Percentiles rank a stretch among this genome's conserved stretches.
Conservation (phyloP, 2,113 vertebrate species). For the Poecilia latipinna region DNA sequence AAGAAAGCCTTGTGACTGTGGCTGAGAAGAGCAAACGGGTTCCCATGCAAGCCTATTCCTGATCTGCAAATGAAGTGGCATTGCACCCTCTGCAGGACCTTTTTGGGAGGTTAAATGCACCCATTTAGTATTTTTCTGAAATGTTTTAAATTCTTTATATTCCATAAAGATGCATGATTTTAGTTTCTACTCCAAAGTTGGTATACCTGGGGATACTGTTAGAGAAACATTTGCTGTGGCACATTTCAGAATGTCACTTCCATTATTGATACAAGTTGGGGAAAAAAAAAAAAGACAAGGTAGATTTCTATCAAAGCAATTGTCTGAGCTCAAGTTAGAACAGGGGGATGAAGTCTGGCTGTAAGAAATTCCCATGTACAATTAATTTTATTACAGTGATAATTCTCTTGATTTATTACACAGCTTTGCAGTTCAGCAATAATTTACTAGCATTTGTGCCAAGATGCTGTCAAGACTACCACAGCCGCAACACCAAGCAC, state of each 20-base stretch:
- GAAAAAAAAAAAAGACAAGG: no score
- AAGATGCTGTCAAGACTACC: constrained; percentile 9
- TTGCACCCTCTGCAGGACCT: constrained; percentile 47
- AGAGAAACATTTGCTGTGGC: no score
- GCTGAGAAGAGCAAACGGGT: constrained; percentile 38
- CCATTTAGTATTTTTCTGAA: background rate
- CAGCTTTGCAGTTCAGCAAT: background rate
- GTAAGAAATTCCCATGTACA: background rate
- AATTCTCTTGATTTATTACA: constrained; percentile 14
- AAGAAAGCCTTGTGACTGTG: constrained; percentile 72
- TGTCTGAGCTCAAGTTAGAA: constrained; percentile 34
- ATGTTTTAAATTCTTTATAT: constrained; percentile 4
- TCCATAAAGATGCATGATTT: constrained; percentile 43
- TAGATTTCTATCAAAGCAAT: no score
- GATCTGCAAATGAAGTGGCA: background rate
- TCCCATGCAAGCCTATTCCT: constrained; percentile 29
- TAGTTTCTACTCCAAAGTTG: background rate
- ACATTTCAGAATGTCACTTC: no score
- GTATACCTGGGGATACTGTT: constrained; percentile 26
- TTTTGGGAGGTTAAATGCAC: no score
- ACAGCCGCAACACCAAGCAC: constrained; percentile 14
- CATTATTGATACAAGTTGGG: no score
- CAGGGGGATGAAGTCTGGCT: constrained; percentile 39
- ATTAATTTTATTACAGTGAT: constrained; percentile 24
- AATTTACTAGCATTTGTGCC: background rate